Conservation (phyloP, 2,888 invertebrate genomes). For the Cancer borealis region DNA sequence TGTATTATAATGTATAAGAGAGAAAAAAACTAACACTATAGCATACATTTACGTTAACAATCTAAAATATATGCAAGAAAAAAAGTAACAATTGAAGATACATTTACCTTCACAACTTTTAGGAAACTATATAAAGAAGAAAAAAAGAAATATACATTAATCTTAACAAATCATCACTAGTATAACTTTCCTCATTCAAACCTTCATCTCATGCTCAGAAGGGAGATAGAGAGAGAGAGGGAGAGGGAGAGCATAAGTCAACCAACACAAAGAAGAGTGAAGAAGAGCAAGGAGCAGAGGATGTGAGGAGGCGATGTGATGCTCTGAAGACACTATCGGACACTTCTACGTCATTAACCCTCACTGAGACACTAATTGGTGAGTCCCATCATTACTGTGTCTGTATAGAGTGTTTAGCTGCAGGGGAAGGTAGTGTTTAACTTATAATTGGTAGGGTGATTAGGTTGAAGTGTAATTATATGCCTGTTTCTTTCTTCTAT, state of each 20-base stretch:
- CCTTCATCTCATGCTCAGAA: not conserved
- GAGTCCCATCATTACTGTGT: not conserved
- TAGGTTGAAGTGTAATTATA: too few relatives aligned
- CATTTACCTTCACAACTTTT: too few relatives aligned
- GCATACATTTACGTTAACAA: too few relatives aligned
- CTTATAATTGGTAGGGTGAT: too few relatives aligned
- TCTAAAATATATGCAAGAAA: too few relatives aligned
- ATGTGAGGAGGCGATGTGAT: conserved; percentile 43
- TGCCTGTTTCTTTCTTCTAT: too few relatives aligned
- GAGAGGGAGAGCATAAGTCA: not conserved
- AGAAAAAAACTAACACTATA: too few relatives aligned
- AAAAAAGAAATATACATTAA: not conserved
- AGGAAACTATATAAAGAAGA: not conserved
- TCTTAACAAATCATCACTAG: not conserved
- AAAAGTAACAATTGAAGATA: too few relatives aligned
- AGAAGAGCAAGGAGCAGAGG: not conserved
- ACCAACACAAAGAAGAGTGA: not conserved
- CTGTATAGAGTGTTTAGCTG: not conserved
- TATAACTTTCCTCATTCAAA: not conserved
- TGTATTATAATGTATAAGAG: too few relatives aligned
- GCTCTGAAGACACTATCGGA: conserved; percentile 60
- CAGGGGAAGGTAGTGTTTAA: too few relatives aligned
- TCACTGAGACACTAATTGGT: conserved; percentile 71
- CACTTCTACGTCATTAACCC: conserved; percentile 67
- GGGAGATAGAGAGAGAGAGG: not conserved